Percentiles rank a stretch among this genome's conserved stretches.
phyloP scores from a whole-genome alignment of 53 echinoderm and acorn worm species.

The Echinarachnius parma region DNA sequence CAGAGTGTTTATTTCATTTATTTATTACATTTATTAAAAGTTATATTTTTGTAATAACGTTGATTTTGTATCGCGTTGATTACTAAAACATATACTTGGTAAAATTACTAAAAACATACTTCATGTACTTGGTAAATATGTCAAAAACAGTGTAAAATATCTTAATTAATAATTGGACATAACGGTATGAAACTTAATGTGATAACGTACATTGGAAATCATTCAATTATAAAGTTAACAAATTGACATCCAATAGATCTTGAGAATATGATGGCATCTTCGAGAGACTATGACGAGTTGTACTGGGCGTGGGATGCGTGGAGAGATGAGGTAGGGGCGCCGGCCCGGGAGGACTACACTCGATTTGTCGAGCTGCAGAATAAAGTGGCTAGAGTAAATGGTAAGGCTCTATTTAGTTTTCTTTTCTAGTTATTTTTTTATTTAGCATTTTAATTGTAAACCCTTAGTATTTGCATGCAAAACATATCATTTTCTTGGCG shows the following conservation, averaged over 20 bases:
- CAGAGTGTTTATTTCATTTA: too few species aligned
- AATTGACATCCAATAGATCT: conserved; percentile 20
- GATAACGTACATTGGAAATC: background rate
- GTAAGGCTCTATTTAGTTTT: conserved; percentile 1
- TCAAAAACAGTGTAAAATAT: too few species aligned
- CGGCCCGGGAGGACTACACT: conserved; percentile 28
- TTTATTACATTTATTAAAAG: too few species aligned
- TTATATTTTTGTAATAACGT: too few species aligned
- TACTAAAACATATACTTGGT: too few species aligned
- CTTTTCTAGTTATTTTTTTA: background rate
- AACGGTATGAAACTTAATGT: background rate
- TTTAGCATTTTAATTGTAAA: background rate
- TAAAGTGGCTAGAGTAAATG: conserved; percentile 43
- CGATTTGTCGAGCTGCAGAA: conserved; percentile 41
- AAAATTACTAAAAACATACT: too few species aligned
- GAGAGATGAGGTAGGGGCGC: conserved; percentile 42
- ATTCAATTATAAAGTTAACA: background rate
- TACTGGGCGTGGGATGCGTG: conserved; percentile 56
- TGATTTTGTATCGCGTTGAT: too few species aligned
- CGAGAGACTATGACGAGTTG: conserved; percentile 48
- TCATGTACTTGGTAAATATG: too few species aligned
- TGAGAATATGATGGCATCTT: conserved; percentile 37
- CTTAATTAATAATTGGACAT: too few species aligned
- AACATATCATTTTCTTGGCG: too few species aligned
- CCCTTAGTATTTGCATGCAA: too few species aligned